Percentiles rank a stretch among this genome's conserved stretches.
These are phyloP conservation scores for Neogale vison DNA, from an alignment of 2,113 vertebrate species.

Conservation along the genomic window DNA sequence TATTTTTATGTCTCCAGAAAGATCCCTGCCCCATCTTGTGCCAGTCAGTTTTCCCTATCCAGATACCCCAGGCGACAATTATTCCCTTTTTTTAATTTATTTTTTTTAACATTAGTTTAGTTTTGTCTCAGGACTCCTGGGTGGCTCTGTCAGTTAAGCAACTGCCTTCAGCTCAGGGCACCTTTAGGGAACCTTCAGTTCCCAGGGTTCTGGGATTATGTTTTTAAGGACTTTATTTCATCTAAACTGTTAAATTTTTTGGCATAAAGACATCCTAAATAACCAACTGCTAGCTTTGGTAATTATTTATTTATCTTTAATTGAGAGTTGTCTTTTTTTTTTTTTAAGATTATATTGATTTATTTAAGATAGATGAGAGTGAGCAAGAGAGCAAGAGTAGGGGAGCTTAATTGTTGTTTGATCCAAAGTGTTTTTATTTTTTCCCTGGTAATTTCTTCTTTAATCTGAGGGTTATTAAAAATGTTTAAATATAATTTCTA, in stretches of 20 bases:
- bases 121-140: neutral
- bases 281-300: neutral
- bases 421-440: neutral
- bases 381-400: no score
- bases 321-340: no score
- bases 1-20: neutral
- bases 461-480: neutral
- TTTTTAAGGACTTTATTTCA: neutral
- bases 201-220: neutral
- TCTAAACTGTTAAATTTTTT: neutral
- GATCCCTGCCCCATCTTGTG: neutral
- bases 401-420: neutral
- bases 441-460: neutral
- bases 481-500: constrained; percentile 17
- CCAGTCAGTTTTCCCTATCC: neutral
- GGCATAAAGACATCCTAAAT: neutral
- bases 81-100: neutral
- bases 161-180: no score
- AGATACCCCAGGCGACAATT: neutral
- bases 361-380: no score
- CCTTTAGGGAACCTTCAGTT: no score
- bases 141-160: no score
- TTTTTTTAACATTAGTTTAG: neutral
- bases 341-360: no score
- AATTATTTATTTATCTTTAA: neutral